phyloP scores from a whole-genome alignment of 2,888 invertebrate species.

The Stomorhina lunata region DNA sequence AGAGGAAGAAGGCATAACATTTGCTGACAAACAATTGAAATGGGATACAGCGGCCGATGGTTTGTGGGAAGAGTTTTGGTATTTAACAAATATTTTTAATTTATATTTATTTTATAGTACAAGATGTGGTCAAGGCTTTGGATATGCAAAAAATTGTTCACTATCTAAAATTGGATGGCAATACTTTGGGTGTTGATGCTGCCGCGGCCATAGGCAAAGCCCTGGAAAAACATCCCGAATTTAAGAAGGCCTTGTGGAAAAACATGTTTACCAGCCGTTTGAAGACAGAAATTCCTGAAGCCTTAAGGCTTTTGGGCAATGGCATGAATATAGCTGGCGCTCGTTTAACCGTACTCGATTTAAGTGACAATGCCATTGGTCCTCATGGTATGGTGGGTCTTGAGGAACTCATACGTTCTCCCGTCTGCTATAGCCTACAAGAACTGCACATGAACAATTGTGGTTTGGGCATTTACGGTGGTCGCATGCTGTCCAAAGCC shows the following conservation, averaged over 20 bases:
- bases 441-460: constrained; percentile 94
- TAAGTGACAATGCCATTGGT: constrained; percentile 98
- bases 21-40: constrained; percentile 89
- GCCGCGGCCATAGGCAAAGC: constrained; percentile 91
- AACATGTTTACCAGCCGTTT: constrained; percentile 98
- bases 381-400: constrained; percentile 96
- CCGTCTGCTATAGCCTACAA: constrained; percentile 89
- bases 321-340: constrained; percentile 91
- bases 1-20: constrained; percentile 85
- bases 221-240: constrained; percentile 87
- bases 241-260: constrained; percentile 93
- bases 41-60: constrained; percentile 90
- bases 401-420: constrained; percentile 89
- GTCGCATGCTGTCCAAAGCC: constrained; percentile 89
- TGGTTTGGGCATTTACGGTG: constrained; percentile 95
- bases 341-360: constrained; percentile 89
- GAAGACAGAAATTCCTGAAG: constrained; percentile 96
- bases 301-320: constrained; percentile 88
- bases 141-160: constrained; percentile 85
- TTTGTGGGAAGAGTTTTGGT: constrained; percentile 74
- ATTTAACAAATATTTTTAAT: neutral
- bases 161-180: constrained; percentile 92
- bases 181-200: constrained; percentile 94
- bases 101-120: constrained; percentile 80
- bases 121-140: constrained; percentile 88